Conservation (phyloP, 2,113 vertebrate genomes). For the Prionailurus viverrinus region DNA sequence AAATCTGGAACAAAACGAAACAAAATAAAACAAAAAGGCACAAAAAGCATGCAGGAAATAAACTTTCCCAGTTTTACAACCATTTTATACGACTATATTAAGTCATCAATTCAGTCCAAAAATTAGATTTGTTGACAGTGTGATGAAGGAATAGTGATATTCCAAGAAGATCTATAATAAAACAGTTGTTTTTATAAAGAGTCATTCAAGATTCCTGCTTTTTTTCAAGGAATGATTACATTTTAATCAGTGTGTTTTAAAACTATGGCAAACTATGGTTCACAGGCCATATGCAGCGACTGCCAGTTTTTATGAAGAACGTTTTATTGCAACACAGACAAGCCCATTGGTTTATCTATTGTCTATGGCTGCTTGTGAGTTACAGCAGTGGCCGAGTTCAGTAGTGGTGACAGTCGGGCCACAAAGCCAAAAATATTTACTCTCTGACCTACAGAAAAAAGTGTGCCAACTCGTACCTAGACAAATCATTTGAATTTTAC, state of each 20-base stretch:
- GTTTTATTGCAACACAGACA: neutral
- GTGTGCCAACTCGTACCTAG: neutral
- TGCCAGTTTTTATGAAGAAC: constrained; percentile 35
- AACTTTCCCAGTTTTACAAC: neutral
- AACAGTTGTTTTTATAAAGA: neutral
- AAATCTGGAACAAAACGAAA: neutral
- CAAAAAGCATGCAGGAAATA: constrained; percentile 6
- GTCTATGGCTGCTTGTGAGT: neutral
- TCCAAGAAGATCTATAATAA: neutral
- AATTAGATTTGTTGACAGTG: neutral
- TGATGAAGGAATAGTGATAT: neutral
- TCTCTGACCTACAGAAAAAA: neutral
- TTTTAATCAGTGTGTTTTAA: neutral
- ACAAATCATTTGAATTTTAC: neutral
- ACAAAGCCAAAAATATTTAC: neutral
- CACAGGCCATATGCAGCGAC: neutral
- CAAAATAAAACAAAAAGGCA: neutral
- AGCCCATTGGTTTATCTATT: neutral
- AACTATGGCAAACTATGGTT: neutral
- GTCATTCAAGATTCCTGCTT: neutral
- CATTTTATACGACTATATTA: neutral
- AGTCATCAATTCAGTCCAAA: neutral
- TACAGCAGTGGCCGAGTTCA: neutral
- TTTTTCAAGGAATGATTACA: neutral
- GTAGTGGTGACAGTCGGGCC: neutral